Conservation (phyloP, 2,888 invertebrate species). For the Drosophila ustulata region DNA sequence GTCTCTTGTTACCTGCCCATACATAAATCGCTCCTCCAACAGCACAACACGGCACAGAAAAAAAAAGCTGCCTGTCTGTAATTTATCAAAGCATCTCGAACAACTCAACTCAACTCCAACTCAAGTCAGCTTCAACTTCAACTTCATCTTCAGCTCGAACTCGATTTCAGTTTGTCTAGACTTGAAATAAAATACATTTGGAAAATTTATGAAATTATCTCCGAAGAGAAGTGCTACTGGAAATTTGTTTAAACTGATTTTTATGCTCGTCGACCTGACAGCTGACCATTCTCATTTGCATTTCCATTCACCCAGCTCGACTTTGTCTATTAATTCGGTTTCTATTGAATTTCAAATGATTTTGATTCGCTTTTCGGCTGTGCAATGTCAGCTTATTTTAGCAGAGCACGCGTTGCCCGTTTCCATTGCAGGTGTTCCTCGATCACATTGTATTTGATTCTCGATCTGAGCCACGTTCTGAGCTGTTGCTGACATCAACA, state of each 20-base stretch:
- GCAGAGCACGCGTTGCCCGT: slow-evolving; percentile 61
- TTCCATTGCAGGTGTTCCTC: slow-evolving; percentile 63
- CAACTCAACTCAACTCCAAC: slow-evolving; percentile 47
- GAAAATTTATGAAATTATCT: slow-evolving; percentile 62
- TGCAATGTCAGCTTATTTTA: slow-evolving; percentile 28
- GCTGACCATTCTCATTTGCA: slow-evolving; percentile 30
- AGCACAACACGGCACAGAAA: slow-evolving; percentile 18
- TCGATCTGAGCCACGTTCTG: slow-evolving; percentile 50
- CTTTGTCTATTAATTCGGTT: slow-evolving; percentile 23
- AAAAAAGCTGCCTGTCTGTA: slow-evolving; percentile 53
- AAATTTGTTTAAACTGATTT: slow-evolving; percentile 62
- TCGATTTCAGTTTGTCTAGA: slow-evolving; percentile 32
- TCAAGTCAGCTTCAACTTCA: slow-evolving; percentile 11
- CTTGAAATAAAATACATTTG: slow-evolving; percentile 50
- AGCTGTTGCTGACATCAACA: slow-evolving; percentile 60
- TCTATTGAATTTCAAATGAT: slow-evolving; percentile 29
- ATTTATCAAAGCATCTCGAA: slow-evolving; percentile 71
- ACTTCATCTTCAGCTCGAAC: slow-evolving; percentile 8
- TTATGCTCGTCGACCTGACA: slow-evolving; percentile 28
- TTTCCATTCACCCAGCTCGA: slow-evolving; percentile 21
- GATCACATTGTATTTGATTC: slow-evolving; percentile 25
- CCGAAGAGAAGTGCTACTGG: slow-evolving; percentile 63
- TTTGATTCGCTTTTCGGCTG: slow-evolving; percentile 10
- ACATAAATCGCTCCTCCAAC: slow-evolving; percentile 51
- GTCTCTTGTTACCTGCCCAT: slow-evolving; percentile 64